Conservation (phyloP, 2,888 invertebrate genomes). For the Sesia bembeciformis region DNA sequence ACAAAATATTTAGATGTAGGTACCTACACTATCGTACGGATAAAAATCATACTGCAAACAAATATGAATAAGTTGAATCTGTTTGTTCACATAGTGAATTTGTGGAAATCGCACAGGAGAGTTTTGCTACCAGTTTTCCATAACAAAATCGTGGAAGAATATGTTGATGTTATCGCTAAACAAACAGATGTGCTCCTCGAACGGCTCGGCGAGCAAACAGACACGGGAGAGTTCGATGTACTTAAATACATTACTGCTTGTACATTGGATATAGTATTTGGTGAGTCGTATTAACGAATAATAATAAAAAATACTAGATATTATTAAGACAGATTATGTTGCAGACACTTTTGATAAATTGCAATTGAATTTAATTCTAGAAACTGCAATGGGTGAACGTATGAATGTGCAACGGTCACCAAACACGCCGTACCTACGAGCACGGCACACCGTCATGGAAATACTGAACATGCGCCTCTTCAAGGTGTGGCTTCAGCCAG, state of each 20-base stretch:
- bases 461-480: slow-evolving; percentile 62
- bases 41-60: neutral
- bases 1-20: no score
- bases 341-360: no score
- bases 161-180: slow-evolving; percentile 74
- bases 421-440: slow-evolving; percentile 74
- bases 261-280: slow-evolving; percentile 77
- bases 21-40: neutral
- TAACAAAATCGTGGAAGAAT: slow-evolving; percentile 77
- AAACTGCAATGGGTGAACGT: slow-evolving; percentile 82
- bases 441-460: slow-evolving; percentile 62
- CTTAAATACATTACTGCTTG: slow-evolving; percentile 70
- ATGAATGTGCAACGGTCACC: slow-evolving; percentile 72
- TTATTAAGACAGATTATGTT: slow-evolving; percentile 2
- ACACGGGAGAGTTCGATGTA: slow-evolving; percentile 60
- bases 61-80: neutral
- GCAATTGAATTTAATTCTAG: slow-evolving; percentile 29
- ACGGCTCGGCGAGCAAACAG: slow-evolving; percentile 43
- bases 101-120: slow-evolving; percentile 77
- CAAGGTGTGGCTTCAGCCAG: slow-evolving; percentile 77
- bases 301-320: neutral
- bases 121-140: slow-evolving; percentile 78
- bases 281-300: slow-evolving; percentile 35
- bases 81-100: slow-evolving; percentile 45
- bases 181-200: slow-evolving; percentile 68